Base-by-base conservation (phyloP, 2,888 invertebrate genomes). In the Andrena bicolor region DNA sequence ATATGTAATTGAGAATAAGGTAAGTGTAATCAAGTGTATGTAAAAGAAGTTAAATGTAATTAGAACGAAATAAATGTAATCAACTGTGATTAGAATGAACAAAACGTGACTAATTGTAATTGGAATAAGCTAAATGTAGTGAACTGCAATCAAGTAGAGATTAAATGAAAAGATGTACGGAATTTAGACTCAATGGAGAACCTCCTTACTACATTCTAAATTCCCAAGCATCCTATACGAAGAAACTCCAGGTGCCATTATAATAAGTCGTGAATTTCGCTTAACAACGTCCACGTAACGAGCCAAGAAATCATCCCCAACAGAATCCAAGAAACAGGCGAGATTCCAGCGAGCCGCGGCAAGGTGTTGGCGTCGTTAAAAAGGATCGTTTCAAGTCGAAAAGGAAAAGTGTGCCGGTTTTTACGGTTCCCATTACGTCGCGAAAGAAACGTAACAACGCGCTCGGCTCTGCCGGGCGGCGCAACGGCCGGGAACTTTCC, bases 401-500 rank as follows among this genome's bases (percentile, higher is more conserved):
- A 32, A 8, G 16, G 26, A 35, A 35, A 75, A 53, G 64, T 56
- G 20, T 10, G 28, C 60, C 13, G 51, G 30, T 77, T 69, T 79
- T 76, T 69, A 64, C 56, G 23, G 56, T 64, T 76, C 32, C 56
- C 32, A 69, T 69, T 69, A 68, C 48, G 30, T 20, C 20, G 7
- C 63, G 23, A 74, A 60, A 30, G 49, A 66, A 56, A 53, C 16
- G 23, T 32, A 35, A 48, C 61, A 41, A 60, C 73, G 56, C n/a
- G 58, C 7, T 41, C 30, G 16, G 4, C 30, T 23, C 20, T 0
- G 32, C 16, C 16, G 1, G 2, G 10, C 13, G 13, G 41, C 3
- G 13, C 41, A 3, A 13, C 13, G 41, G 32, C 5, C 16, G 51
- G 53, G 23, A 85, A 78, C 78, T 84, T 75, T 70, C 41, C 41